Evolutionary conservation across 2,888 invertebrate species (phyloP).

Genomic region (Argyresthia goedartella): DNA sequence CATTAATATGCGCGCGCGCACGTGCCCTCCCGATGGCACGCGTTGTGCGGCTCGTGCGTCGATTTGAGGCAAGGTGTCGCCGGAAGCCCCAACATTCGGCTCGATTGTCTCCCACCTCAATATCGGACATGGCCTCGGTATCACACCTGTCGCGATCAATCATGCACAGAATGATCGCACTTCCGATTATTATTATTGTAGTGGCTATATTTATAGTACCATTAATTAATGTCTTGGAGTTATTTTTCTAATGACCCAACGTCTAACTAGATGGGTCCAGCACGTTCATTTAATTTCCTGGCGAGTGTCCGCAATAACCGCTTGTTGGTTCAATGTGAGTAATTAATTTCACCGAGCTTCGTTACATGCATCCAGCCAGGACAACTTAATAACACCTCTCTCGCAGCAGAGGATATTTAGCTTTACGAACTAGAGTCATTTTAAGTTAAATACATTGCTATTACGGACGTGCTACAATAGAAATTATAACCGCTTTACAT

Average conservation of each 20-base stretch:
- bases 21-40: constrained; percentile 32
- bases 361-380: constrained; percentile 19
- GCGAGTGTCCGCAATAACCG: constrained; percentile 40
- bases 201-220: too few relatives aligned
- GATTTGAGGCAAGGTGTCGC: constrained; percentile 17
- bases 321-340: constrained; percentile 49
- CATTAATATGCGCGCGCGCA: constrained; percentile 19
- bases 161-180: constrained; percentile 35
- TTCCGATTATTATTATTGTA: constrained; percentile 14
- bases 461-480: background rate
- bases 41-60: constrained; percentile 21
- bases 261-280: constrained; percentile 27
- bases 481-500: background rate
- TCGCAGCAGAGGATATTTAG: constrained; percentile 16
- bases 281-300: constrained; percentile 50
- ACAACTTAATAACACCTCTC: constrained; percentile 19
- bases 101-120: constrained; percentile 10
- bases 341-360: constrained; percentile 52
- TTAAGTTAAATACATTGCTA: background rate
- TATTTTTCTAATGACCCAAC: constrained; percentile 1
- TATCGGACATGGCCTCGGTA: too few relatives aligned
- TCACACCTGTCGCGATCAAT: constrained; percentile 21
- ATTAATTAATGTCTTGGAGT: background rate
- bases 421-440: constrained; percentile 17
- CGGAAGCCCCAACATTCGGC: constrained; percentile 20